Base-by-base conservation (phyloP, 2,797 vertebrate species). In the Urophycis tenuis region DNA sequence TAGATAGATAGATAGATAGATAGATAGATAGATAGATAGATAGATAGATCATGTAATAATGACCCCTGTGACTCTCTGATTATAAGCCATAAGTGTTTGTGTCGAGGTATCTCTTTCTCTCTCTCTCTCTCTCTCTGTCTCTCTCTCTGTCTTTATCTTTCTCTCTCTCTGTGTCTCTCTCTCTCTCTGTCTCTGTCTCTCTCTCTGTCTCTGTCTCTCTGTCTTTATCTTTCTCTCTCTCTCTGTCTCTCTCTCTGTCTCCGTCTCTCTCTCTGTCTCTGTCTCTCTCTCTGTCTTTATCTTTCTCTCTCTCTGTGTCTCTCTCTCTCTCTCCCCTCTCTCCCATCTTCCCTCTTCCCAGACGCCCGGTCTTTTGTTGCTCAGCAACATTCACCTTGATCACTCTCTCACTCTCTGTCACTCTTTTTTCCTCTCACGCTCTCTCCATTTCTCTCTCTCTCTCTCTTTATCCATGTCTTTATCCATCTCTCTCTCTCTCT, bases 271-370 rank as follows among this genome's bases (percentile, higher is more conserved):
- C 25, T 36, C 35, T 5, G 30, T 15, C 17, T 22, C 36, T 69
- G n/a, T 64, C 41, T 74, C 45, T 80, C 32, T 36, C 49, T 14
- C 17, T 75, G 31, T 67, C 49, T 73, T n/a, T n/a, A n/a, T n/a
- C n/a, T n/a, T n/a, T n/a, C n/a, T n/a, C n/a, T n/a, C n/a, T n/a
- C n/a, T n/a, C n/a, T n/a, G n/a, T n/a, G 75, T 69, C 72, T 74
- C 77, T 71, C 19, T 53, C 30, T 53, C 3, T 74, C 30, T 35
- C 4, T 74, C 30, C 29, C 9, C 33, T 7, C n/a, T n/a, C n/a
- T n/a, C n/a, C 5, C 22, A 17, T 64, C 77, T 74, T 80, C 88
- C 86, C 85, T 79, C 10, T 75, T n/a, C n/a, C n/a, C n/a, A n/a
- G n/a, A n/a, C n/a, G n/a, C n/a, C n/a, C n/a, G n/a, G n/a, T n/a